Percentiles rank a stretch among this genome's conserved stretches.
phyloP scores from a whole-genome alignment of 2,113 vertebrate species.

The Elanus axillaris region DNA sequence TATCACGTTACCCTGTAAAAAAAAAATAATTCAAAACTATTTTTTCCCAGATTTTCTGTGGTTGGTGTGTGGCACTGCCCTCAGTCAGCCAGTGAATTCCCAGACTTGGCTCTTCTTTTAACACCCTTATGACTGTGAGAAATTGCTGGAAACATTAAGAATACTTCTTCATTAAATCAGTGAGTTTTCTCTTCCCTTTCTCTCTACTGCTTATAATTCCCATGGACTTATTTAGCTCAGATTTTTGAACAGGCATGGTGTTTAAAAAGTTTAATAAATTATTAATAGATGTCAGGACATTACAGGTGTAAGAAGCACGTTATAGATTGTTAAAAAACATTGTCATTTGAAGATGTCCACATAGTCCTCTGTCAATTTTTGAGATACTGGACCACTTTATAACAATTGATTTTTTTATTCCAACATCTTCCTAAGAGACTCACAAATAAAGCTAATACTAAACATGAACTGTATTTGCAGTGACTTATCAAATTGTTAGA shows the following conservation, averaged over 20 bases:
- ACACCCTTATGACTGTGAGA: not conserved
- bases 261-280: not conserved
- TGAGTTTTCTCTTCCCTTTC: not conserved
- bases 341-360: not conserved
- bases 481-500: not conserved
- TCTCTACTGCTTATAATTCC: not conserved
- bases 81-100: not conserved
- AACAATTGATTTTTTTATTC: not conserved
- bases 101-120: not conserved
- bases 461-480: not conserved
- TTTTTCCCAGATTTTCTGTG: not conserved
- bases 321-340: not conserved
- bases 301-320: not conserved
- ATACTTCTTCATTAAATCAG: not conserved
- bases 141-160: not conserved
- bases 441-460: not conserved
- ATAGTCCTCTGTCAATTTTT: not conserved
- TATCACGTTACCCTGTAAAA: not conserved
- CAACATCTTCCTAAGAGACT: not conserved
- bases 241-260: not conserved
- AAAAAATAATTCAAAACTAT: not conserved
- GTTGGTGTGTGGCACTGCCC: not conserved
- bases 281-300: not conserved
- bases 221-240: not conserved
- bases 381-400: not conserved